These are phyloP conservation scores for Psittacus erithacus DNA, from an alignment of 2,113 vertebrate genomes.

Conservation along the genomic window DNA sequence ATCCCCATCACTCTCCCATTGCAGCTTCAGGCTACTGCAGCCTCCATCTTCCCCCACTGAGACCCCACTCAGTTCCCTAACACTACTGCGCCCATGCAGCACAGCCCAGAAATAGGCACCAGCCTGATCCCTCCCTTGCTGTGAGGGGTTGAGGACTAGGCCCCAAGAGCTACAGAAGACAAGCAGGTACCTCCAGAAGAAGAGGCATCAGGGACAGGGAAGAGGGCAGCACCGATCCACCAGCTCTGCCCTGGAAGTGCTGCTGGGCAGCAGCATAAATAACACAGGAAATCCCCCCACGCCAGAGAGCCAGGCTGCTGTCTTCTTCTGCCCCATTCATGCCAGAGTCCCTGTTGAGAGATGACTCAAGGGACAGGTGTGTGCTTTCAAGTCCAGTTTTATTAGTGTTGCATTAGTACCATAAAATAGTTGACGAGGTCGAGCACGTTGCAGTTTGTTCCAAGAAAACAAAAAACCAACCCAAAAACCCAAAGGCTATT, in stretches of 20 bases:
- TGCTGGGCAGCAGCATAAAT: background rate
- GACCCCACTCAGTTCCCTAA: background rate
- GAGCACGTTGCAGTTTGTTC: slow-evolving; percentile 56
- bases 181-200: background rate
- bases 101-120: background rate
- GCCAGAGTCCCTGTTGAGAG: background rate
- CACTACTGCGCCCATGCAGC: fast-evolving
- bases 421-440: slow-evolving; percentile 69
- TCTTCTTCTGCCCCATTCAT: background rate
- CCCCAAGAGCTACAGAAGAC: background rate
- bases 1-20: background rate
- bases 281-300: fast-evolving
- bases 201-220: background rate
- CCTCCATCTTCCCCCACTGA: fast-evolving
- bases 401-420: slow-evolving; percentile 79
- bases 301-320: background rate
- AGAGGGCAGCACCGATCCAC: background rate
- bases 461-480: slow-evolving; percentile 13
- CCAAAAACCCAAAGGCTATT: slow-evolving; percentile 26
- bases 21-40: background rate
- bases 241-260: background rate
- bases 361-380: background rate
- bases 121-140: background rate
- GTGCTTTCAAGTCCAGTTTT: slow-evolving; percentile 74
- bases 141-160: background rate